phyloP scores from a whole-genome alignment of 2,113 vertebrate genomes.

The Mustela lutreola region DNA sequence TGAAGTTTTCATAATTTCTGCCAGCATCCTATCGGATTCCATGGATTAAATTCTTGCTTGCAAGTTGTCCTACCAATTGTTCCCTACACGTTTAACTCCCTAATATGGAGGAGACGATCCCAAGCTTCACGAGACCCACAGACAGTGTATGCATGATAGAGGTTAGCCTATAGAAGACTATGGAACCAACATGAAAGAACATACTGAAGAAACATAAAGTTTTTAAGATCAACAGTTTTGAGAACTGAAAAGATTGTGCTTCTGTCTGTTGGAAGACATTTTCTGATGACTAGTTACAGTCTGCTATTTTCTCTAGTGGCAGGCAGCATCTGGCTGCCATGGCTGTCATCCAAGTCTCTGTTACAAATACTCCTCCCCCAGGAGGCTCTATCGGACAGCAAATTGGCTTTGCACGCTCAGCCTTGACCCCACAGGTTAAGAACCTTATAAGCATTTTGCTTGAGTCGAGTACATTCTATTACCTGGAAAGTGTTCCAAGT shows the following conservation, averaged over 20 bases:
- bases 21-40: slow-evolving; percentile 89
- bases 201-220: not conserved
- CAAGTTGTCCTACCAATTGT: slow-evolving; percentile 84
- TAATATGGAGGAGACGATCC: slow-evolving; percentile 82
- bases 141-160: not conserved
- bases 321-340: slow-evolving; percentile 87
- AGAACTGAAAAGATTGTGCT: not conserved
- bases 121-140: not conserved
- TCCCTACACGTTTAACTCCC: slow-evolving; percentile 90
- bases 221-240: not conserved
- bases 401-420: slow-evolving; percentile 89
- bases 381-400: slow-evolving; percentile 92
- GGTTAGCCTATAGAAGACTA: not conserved
- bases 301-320: slow-evolving; percentile 89
- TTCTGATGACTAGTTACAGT: not conserved
- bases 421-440: slow-evolving; percentile 87
- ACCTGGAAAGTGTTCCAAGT: slow-evolving; percentile 84
- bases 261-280: not conserved
- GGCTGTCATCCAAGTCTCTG: slow-evolving; percentile 90
- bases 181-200: not conserved
- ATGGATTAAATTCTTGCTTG: slow-evolving; percentile 87
- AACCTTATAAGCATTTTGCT: slow-evolving; percentile 91
- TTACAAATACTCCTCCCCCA: slow-evolving; percentile 86
- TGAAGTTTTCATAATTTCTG: slow-evolving; percentile 86
- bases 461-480: slow-evolving; percentile 88